Base-by-base conservation (phyloP, 2,888 invertebrate species). In the Monochamus alternatus region DNA sequence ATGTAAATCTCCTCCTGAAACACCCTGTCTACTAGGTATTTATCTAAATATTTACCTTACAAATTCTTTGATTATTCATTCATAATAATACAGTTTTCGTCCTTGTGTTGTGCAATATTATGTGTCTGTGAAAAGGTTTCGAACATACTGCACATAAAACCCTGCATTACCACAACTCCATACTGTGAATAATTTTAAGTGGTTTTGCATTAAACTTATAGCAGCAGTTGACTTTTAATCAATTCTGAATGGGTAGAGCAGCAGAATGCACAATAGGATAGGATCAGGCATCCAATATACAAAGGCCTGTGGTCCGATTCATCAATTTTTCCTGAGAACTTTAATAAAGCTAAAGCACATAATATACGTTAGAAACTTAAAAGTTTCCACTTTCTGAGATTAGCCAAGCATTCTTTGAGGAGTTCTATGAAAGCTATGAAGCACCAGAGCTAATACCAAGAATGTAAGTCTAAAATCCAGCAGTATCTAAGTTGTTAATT, bases 261-360 rank as follows among this genome's bases (percentile, higher is more conserved):
- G 67, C 67, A 38, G 67, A 14, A 14, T 68, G 44, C 22, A 68
- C 43, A 68, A 68, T 58, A 43, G 68, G 44, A 68, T 59, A 8
- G 44, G 52, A 68, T 38, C n/a, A 58, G 10, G 30, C 58, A 59
- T 44, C 55, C 55, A 38, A 58, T 22, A 55, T 58, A 58, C 55
- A 38, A 68, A 68, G 55, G 68, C 58, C 30, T 68, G 68, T 44
- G 68, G 68, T 59, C 58, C 68, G 68, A 58, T 68, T 68, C 68
- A 59, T 59, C 58, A 68, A 59, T 43, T 59, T 68, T 68, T 68
- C 68, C 38, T 59, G 43, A 43, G 38, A 68, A 68, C 52, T 68
- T 68, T 68, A 58, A 68, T 68, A 68, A 68, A 68, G 68, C 68
- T 10, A 9, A 68, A 58, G 59, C 68, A 68, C 43, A 68, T 68